phyloP scores from a whole-genome alignment of 2,797 vertebrate species.

The Crenichthys baileyi region DNA sequence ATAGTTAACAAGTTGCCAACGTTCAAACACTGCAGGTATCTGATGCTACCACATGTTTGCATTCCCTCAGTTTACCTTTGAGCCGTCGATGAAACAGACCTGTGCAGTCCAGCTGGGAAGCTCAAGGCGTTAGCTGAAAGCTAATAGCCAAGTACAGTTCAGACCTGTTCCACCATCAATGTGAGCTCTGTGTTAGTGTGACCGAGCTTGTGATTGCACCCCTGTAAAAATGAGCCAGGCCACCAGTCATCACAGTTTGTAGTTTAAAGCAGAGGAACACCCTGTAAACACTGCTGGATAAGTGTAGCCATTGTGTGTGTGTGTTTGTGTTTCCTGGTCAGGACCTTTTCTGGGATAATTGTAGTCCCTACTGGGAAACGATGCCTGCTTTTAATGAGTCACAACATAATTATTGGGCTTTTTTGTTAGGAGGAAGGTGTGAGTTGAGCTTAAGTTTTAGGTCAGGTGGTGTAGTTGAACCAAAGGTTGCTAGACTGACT shows the following conservation, averaged over 20 bases:
- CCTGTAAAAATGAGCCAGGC: constrained; percentile 55
- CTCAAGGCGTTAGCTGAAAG: constrained; percentile 28
- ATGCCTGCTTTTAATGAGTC: not conserved
- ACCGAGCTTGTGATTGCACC: constrained; percentile 25
- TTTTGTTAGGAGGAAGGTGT: not conserved
- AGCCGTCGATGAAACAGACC: constrained; percentile 18
- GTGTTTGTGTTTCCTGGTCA: not conserved
- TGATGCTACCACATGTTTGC: not conserved
- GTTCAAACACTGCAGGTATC: not conserved
- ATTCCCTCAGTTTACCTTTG: constrained; percentile 14
- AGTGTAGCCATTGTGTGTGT: not conserved
- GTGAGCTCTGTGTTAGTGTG: constrained; percentile 43
- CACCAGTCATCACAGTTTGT: constrained; percentile 28
- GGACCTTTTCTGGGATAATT: not conserved
- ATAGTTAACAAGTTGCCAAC: not conserved
- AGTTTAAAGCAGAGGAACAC: constrained; percentile 28
- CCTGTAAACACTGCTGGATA: not conserved
- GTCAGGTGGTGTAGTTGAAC: not conserved
- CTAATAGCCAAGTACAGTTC: constrained; percentile 27
- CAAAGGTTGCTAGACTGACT: not conserved
- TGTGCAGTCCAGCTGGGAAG: not conserved
- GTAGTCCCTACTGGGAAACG: not conserved
- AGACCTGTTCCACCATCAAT: constrained; percentile 55
- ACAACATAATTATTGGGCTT: not conserved
- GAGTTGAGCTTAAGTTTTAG: not conserved